A percentile compares a stretch with the other conserved stretches of the same genome.
These are phyloP conservation scores for Mus musculus DNA, from an alignment of 2,113 vertebrate species.

Conservation along the genomic window DNA sequence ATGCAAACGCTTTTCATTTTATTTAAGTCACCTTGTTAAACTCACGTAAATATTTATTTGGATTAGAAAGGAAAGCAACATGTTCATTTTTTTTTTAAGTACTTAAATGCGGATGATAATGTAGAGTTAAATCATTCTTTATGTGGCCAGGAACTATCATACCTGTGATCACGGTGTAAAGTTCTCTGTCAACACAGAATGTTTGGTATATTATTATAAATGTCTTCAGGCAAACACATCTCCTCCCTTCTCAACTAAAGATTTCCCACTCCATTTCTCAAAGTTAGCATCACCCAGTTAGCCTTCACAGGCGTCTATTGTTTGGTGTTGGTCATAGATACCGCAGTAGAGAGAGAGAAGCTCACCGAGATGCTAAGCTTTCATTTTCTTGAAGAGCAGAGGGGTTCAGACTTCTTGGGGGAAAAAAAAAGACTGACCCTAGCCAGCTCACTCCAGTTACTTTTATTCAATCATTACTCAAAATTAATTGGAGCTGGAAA, in stretches of 20 bases:
- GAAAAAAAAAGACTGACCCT: too few relatives aligned
- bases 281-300: neutral
- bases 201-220: neutral
- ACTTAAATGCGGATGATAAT: neutral
- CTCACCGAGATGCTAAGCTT: too few relatives aligned
- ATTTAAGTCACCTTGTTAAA: constrained; percentile 34
- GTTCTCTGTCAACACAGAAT: neutral
- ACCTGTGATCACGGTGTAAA: neutral
- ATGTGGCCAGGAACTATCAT: neutral
- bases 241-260: neutral
- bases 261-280: neutral
- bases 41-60: constrained; percentile 1
- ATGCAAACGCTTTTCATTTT: constrained; percentile 17
- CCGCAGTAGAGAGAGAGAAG: too few relatives aligned
- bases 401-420: too few relatives aligned
- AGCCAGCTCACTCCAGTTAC: too few relatives aligned
- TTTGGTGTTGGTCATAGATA: too few relatives aligned
- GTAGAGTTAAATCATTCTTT: constrained; percentile 2
- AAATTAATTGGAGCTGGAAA: too few relatives aligned
- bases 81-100: neutral
- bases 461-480: too few relatives aligned
- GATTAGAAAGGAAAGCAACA: constrained; percentile 29
- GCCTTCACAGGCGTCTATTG: neutral
- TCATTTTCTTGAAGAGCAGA: too few relatives aligned
- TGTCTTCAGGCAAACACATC: constrained; percentile 4